Conservation (phyloP, 1,140 invertebrate genomes). For the Drosophila grimshawi region DNA sequence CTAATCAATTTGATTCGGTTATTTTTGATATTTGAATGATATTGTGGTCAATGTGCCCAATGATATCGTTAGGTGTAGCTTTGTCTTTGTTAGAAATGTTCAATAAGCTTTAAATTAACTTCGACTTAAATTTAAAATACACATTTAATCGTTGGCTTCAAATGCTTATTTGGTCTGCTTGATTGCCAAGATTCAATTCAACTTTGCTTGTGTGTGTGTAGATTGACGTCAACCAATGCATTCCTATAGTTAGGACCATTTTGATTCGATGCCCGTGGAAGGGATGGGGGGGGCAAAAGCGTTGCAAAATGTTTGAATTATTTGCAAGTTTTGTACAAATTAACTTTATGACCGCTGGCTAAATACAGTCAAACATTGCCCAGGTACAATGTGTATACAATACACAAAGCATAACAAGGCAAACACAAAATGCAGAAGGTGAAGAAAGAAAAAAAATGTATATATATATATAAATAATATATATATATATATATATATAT, state of each 20-base stretch:
- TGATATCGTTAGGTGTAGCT: no score
- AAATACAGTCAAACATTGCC: constrained; percentile 79
- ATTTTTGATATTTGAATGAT: no score
- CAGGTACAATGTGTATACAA: constrained; percentile 78
- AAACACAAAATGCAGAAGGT: constrained; percentile 63
- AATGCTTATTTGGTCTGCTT: no score
- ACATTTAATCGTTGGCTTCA: no score
- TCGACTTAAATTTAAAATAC: no score
- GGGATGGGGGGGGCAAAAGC: constrained; percentile 3
- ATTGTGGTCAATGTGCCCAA: no score
- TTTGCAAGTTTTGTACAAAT: constrained; percentile 82
- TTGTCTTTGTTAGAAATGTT: no score
- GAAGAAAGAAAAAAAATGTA: constrained; percentile 34
- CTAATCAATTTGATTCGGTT: no score
- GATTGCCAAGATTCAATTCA: no score
- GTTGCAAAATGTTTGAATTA: constrained; percentile 63
- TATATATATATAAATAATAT: no score
- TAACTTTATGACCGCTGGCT: constrained; percentile 81
- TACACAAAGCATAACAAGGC: constrained; percentile 81
- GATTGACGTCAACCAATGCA: background rate
- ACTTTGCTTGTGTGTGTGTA: background rate
- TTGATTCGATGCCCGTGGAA: constrained; percentile 5
- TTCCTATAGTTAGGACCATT: constrained; percentile 1
- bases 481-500: no score
- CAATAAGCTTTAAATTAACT: no score